Evolutionary conservation across 2,797 vertebrate genomes (phyloP), one percentile per base, ranked within the genome.

Genomic region (Rhadinocentrus ornatus): DNA sequence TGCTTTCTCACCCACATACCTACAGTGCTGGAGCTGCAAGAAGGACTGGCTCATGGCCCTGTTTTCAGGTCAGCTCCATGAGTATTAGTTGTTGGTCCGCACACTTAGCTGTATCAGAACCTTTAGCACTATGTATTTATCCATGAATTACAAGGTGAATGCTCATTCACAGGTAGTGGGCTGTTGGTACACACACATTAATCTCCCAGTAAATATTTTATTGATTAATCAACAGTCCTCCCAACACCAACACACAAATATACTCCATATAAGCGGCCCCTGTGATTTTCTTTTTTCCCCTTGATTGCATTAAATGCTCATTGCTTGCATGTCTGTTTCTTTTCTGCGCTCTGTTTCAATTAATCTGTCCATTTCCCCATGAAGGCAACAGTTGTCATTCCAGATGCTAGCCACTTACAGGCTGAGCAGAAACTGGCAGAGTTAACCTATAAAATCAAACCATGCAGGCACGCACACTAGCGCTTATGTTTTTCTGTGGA

Each of bases 311-410:
- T 88, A 83, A 83, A 73, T 63, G 77, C 78, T 87, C 78, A 74
- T 84, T 75, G 66, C 78, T 85, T 56, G 63, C 6, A 11, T 80
- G 81, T 85, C 80, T 89, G 82, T 82, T 79, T 73, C 48, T 55
- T 87, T 58, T 84, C 79, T 82, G 78, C 65, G 63, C 76, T 86
- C 81, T 73, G 69, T 90, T 90, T 90, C 77, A 88, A 90, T 90
- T 78, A 84, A 90, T 91, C 78, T 20, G 2, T 78, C 78, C 79
- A 78, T 86, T 92, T 90, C 83, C 74, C 80, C 79, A 70, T 68
- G 84, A 86, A 90, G 64, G 76, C 83, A 90, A 83, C 90, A 91
- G 92, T 91, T 93, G 86, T 82, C 76, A 54, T 66, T 71, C 87
- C 87, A 88, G 89, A 89, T 89, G 89, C 67, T 83, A 46, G 66